These are phyloP conservation scores for Okamejei kenojei DNA, from an alignment of 2,797 vertebrate genomes.

Conservation along the genomic window DNA sequence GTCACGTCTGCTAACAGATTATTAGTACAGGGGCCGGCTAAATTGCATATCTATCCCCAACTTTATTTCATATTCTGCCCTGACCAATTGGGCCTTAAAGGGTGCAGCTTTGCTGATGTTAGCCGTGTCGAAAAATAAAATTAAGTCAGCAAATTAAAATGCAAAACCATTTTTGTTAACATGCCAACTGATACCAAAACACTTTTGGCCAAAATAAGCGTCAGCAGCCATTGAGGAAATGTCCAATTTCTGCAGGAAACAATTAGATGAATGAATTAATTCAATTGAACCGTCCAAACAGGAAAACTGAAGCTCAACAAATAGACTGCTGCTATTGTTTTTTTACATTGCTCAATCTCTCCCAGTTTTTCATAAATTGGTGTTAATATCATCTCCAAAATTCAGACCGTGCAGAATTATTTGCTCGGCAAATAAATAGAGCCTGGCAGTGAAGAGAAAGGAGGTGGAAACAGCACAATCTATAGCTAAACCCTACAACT, in stretches of 20 bases:
- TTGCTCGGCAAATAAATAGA: neutral
- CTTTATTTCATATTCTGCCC: neutral
- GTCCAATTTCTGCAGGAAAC: conserved; percentile 12
- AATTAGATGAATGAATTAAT: conserved; percentile 30
- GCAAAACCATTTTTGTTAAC: neutral
- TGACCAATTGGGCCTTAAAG: neutral
- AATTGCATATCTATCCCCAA: neutral
- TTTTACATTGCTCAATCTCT: neutral
- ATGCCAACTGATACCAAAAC: neutral
- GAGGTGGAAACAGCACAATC: neutral
- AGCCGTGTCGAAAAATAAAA: neutral
- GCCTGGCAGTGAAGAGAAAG: neutral
- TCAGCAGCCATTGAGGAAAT: neutral
- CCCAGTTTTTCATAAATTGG: neutral
- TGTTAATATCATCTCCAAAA: neutral
- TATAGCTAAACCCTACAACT: neutral
- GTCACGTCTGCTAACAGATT: neutral
- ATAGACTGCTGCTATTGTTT: neutral
- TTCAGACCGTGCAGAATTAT: neutral
- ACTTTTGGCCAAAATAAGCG: neutral
- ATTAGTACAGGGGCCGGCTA: neutral
- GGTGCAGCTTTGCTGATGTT: neutral
- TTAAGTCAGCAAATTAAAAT: conserved; percentile 17
- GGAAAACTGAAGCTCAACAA: neutral
- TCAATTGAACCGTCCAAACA: neutral